Conservation (phyloP, 2,113 vertebrate species). For the Ranitomeya imitator region DNA sequence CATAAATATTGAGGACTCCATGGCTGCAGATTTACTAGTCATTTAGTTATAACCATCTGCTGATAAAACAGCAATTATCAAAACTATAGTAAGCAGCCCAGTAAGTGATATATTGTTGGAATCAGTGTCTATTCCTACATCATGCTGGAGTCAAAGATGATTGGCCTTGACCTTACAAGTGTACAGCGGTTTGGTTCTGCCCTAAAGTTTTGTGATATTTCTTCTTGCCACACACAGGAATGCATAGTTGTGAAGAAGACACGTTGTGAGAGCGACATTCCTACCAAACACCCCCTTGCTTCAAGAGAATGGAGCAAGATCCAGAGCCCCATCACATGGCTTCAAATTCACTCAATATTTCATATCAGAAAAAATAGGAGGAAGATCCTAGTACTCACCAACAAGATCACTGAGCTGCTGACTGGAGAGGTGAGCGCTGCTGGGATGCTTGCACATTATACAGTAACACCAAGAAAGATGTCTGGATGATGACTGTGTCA, state of each 20-base stretch:
- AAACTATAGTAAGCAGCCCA: no score
- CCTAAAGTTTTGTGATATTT: background rate
- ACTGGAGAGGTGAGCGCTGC: background rate
- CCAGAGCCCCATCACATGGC: background rate
- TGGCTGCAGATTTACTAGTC: no score
- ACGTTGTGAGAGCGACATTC: background rate
- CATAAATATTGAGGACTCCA: no score
- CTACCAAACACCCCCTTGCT: background rate
- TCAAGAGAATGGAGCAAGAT: background rate
- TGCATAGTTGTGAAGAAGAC: background rate
- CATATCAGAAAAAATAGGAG: background rate
- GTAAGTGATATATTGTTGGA: no score
- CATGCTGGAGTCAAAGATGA: background rate
- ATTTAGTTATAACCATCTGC: no score
- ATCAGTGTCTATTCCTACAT: no score
- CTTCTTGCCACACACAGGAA: background rate
- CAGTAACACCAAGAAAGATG: background rate
- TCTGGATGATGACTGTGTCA: background rate
- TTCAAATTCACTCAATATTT: background rate
- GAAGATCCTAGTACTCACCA: background rate
- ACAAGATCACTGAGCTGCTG: background rate
- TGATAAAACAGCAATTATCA: no score
- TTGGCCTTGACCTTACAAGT: background rate
- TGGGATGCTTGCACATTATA: background rate
- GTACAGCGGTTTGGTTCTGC: background rate